Evolutionary conservation across 1,140 invertebrate genomes (phyloP).

Genomic region (Listronotus oregonensis): DNA sequence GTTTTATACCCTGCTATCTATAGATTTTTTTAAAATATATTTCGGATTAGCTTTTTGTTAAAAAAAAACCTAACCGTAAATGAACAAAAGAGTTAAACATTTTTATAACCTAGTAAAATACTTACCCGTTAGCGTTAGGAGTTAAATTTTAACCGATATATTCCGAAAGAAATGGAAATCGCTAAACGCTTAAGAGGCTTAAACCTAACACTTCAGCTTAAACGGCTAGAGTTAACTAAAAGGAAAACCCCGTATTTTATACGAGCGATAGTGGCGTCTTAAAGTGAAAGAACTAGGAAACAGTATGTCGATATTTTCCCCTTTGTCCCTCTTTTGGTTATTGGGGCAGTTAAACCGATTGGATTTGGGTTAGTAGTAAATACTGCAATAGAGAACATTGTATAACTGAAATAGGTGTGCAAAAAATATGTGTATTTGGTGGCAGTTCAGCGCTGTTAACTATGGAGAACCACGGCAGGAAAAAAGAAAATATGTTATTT

Average conservation of each 20-base stretch:
- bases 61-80: too few relatives aligned
- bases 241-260: constrained; percentile 15
- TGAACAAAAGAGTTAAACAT: too few relatives aligned
- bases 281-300: constrained; percentile 4
- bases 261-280: constrained; percentile 7
- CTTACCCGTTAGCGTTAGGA: too few relatives aligned
- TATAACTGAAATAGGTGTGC: too few relatives aligned
- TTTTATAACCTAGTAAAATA: too few relatives aligned
- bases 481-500: too few relatives aligned
- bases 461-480: too few relatives aligned
- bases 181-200: background rate
- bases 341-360: background rate
- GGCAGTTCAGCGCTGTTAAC: too few relatives aligned
- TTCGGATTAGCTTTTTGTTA: too few relatives aligned
- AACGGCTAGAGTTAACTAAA: constrained; percentile 9
- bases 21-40: too few relatives aligned
- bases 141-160: background rate
- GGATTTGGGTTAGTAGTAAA: background rate
- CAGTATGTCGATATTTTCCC: constrained; percentile 19
- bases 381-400: background rate
- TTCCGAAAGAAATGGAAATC: background rate
- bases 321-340: constrained; percentile 1
- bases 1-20: too few relatives aligned
- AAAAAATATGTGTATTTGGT: too few relatives aligned
- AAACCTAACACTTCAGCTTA: constrained; percentile 8